Evolutionary conservation across 2,113 vertebrate genomes (phyloP), one percentile per base, ranked within the genome.

Genomic region (Pachypanchax playfairii): DNA sequence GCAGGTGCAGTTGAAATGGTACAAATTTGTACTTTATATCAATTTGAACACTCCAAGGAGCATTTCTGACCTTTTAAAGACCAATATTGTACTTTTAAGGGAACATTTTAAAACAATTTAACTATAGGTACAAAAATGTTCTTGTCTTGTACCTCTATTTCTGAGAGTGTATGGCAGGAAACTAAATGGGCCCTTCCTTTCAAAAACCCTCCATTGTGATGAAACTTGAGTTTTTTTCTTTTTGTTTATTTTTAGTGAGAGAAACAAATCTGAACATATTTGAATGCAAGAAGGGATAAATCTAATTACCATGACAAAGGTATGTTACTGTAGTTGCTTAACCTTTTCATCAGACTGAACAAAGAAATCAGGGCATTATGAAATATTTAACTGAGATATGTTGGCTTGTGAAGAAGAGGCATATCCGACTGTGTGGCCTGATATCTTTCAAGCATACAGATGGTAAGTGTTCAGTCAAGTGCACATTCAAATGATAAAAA

Each of bases 361-460:
- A 39, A 26, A 6, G 4, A 55, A 41, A 55, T 26, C 35, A 26
- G 15, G 17, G 14, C 14, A 5, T 4, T 38, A 25, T 38, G 21
- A 54, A 54, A 25, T 24, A 38, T 24, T 38, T 20, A 36, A 54
- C 4, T 4, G 50, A 53, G 13, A 36, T 22, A 21, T 2, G 13
- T 2, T 18, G 36, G 22, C 22, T 55, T 18, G 10, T 17, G 11
- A 38, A 55, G 35, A 41, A 12, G 8, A n/a, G 15, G 22, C 35
- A 38, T 21, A 21, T 17, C 31, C 24, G 18, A 54, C 24, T 55
- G 52, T 41, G 52, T 39, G 35, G 42, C 22, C 47, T 20, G n/a
- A 25, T 21, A 43, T 72, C 56, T 70, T 74, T 82, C 24, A 39
- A 60, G 11, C 31, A 6, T 48, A n/a, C 59, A 77, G 43, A 73